These are phyloP conservation scores for Aphrophora alni DNA, from an alignment of 2,888 invertebrate species.

Conservation along the genomic window DNA sequence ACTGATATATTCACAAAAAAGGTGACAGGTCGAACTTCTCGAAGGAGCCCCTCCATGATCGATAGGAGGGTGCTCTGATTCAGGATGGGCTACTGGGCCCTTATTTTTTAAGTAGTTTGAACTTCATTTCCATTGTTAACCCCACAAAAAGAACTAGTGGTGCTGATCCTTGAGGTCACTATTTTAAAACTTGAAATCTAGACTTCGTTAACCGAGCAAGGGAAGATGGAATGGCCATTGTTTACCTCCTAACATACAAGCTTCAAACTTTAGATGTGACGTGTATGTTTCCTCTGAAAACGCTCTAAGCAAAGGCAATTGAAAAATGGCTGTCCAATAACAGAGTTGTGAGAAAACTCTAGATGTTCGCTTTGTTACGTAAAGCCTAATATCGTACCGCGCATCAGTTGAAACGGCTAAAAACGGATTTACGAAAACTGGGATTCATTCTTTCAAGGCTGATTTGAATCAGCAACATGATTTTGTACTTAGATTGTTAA, in stretches of 20 bases:
- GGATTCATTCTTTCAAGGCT: neutral
- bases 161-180: neutral
- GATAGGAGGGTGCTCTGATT: neutral
- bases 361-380: neutral
- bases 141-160: too few relatives aligned
- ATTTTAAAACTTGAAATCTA: neutral
- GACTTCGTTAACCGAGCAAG: neutral
- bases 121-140: neutral
- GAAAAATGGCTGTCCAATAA: neutral
- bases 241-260: neutral
- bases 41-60: neutral
- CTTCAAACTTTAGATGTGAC: neutral
- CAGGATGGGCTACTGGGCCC: neutral
- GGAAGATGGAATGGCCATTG: neutral
- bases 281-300: neutral
- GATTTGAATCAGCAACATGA: neutral
- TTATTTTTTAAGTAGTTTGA: neutral
- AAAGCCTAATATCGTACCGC: neutral
- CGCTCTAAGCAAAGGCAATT: too few relatives aligned
- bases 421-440: neutral
- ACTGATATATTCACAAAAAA: slow-evolving; percentile 46
- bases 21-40: neutral
- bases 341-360: neutral
- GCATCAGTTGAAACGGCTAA: neutral
- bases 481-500: neutral